Percentiles rank a stretch among this genome's conserved stretches.
These are phyloP conservation scores for Xylocopa sonorina DNA, from an alignment of 1,140 invertebrate species.

Conservation along the genomic window DNA sequence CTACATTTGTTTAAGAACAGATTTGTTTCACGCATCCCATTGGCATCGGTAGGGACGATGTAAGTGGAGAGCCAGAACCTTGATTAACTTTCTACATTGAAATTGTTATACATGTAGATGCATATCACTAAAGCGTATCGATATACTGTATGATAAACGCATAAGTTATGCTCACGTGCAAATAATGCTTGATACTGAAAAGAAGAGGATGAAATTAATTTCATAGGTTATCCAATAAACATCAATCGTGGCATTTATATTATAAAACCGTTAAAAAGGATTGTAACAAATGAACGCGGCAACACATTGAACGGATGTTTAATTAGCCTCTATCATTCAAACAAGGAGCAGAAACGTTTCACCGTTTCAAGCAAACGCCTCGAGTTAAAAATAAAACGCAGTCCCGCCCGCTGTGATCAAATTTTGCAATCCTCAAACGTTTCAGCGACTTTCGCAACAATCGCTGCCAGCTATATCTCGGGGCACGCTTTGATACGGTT, in stretches of 20 bases:
- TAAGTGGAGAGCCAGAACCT: too few relatives aligned
- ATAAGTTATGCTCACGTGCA: too few relatives aligned
- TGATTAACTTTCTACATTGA: too few relatives aligned
- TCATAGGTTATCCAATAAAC: too few relatives aligned
- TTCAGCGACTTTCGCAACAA: slow-evolving; percentile 27
- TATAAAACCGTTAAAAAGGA: background rate
- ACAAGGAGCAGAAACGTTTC: too few relatives aligned
- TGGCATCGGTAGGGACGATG: background rate
- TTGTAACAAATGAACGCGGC: background rate
- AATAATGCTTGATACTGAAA: too few relatives aligned
- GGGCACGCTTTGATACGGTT: slow-evolving; percentile 42
- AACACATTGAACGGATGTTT: background rate
- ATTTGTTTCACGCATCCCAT: slow-evolving; percentile 47
- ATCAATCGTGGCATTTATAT: background rate
- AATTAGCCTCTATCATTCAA: background rate
- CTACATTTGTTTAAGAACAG: slow-evolving; percentile 63
- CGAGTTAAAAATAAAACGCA: too few relatives aligned
- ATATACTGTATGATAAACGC: too few relatives aligned
- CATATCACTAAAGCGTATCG: too few relatives aligned
- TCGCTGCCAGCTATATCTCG: background rate
- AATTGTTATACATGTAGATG: too few relatives aligned
- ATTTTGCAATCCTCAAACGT: slow-evolving; percentile 3
- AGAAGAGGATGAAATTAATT: too few relatives aligned
- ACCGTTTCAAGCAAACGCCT: too few relatives aligned
- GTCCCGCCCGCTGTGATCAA: background rate